Evolutionary conservation across 2,888 invertebrate species (phyloP), one percentile per base, ranked within the genome.

Genomic region (Epinotia ramella): DNA sequence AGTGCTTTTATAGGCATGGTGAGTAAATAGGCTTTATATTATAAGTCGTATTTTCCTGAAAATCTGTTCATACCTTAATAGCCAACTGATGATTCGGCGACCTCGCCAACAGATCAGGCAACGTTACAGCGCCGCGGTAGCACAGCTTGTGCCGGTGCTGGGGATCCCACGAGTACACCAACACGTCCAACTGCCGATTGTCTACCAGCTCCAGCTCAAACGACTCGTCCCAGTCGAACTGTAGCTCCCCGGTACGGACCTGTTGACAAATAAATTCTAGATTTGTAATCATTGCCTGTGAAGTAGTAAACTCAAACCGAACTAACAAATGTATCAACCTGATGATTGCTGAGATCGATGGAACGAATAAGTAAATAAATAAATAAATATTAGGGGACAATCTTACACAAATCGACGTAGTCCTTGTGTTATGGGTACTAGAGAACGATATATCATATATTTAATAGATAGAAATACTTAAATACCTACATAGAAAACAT

Each of bases 131-230:
- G 44, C 98, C 98, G 83, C 98, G 97, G 91, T 99, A 99, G 91
- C 99, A 99, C 68, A 99, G 95, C 89, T 99, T 98, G 94, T 99
- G 99, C 84, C 99, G 96, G 87, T 98, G 98, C 89, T 99, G 99
- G 0, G 99, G 99, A 94, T 99, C 99, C 99, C 99, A 99, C 9
- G 99, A 99, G 93, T 99, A 99, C 69, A 99, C 98, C 81, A 99
- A 95, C 80, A 99, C 97, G 87, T 99, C 99, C 80, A 99, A 95
- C 89, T 99, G 98, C 83, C 98, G 96, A 86, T 99, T 99, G 86
- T 98, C 97, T 62, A 99, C 98, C 78, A 99, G 95, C 88, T 99
- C 99, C 84, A 99, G 95, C 88, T 99, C 99, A 88, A 99, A 99
- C 18, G 98, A 98, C 90, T 99, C 99, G 88, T 99, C 99, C 99